Base-by-base conservation (phyloP, 2,797 vertebrate genomes). In the Lacerta viridis region DNA sequence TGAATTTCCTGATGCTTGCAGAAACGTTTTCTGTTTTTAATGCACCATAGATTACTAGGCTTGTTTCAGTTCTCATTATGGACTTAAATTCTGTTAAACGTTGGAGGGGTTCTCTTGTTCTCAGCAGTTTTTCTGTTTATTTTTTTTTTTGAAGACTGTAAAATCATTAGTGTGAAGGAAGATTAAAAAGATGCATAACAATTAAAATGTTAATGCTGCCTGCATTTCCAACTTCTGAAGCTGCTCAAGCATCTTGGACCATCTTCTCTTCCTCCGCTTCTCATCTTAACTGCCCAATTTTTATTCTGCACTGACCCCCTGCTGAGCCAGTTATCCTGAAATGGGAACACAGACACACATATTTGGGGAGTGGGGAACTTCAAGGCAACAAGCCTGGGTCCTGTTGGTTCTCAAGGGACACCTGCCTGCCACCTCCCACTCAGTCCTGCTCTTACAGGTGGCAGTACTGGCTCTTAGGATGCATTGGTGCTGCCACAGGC, bases 131-230 rank as follows among this genome's bases (percentile, higher is more conserved):
- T 91, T 85, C 2, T 4, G 7, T 39, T 39, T n/a, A n/a, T 61
- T 27, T 9, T 84, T 74, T 80, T 80, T 94, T 95, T 94, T 91
- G 84, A 93, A 92, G 92, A 84, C 69, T 92, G 90, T 96, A 95
- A 96, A 97, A 87, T 95, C 93, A 93, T 96, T 96, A 95, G 95
- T 89, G 95, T 93, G 92, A 88, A 94, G 93, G 96, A 87, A 97
- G 97, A 97, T 97, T 97, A 96, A 95, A 96, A 97, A 97, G 96
- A 97, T 97, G 95, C 95, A 92, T 96, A 96, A 96, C 96, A 97
- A 97, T 97, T 97, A 97, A 97, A 97, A 97, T 96, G 96, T 97
- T 97, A 97, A 97, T 97, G 96, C 95, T 95, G 95, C 94, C 88
- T n/a, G 89, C 95, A 91, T 95, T 94, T 80, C 91, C 90, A 95